Evolutionary conservation across 2,113 vertebrate genomes (phyloP).

Genomic region (Nestor notabilis): DNA sequence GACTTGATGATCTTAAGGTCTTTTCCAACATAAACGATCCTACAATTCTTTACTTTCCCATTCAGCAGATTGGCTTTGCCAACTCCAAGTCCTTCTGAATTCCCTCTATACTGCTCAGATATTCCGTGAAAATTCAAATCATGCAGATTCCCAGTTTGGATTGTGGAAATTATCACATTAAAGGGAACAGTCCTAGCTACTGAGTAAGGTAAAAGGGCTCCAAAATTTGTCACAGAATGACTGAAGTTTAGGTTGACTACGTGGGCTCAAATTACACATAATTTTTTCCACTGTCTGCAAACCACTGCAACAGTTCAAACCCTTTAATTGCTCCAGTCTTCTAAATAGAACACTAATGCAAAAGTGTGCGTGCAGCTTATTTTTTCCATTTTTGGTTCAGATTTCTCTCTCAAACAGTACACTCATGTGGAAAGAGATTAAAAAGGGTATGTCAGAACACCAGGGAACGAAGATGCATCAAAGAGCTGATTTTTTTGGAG

Average conservation of each 20-base stretch:
- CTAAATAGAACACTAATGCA: not conserved
- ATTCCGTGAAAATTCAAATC: not conserved
- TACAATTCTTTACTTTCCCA: not conserved
- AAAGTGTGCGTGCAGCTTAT: not conserved
- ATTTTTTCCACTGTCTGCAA: not conserved
- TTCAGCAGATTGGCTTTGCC: not conserved
- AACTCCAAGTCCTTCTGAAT: not conserved
- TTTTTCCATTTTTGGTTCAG: not conserved
- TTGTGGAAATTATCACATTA: not conserved
- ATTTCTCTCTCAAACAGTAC: not conserved
- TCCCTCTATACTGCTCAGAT: not conserved
- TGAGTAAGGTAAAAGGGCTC: not conserved
- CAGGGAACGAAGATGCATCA: not conserved
- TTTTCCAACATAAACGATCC: not conserved
- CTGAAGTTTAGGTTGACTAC: fast-evolving
- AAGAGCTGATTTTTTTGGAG: not conserved
- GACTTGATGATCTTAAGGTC: not conserved
- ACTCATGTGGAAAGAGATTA: not conserved
- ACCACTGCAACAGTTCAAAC: not conserved
- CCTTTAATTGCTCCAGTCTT: not conserved
- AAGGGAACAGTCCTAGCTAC: not conserved
- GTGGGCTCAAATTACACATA: not conserved
- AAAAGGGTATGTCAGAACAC: not conserved
- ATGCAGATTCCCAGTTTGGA: not conserved
- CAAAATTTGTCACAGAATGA: not conserved